Conservation (phyloP, 1,140 invertebrate species). For the Achatina immaculata region DNA sequence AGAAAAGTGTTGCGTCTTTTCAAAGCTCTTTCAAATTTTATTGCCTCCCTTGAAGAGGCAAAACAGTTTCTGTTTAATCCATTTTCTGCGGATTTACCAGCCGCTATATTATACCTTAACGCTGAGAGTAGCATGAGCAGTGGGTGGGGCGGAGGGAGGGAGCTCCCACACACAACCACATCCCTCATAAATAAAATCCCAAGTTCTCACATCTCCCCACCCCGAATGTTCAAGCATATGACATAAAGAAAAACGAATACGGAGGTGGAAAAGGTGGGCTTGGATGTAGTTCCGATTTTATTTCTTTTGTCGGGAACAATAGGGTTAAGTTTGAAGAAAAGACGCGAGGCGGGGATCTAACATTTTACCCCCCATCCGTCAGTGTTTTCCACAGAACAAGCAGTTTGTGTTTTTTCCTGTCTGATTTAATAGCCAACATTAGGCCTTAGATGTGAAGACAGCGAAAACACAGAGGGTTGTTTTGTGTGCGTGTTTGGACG, state of each 20-base stretch:
- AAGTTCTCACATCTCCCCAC: too few species aligned
- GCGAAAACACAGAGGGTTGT: neutral
- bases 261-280: too few species aligned
- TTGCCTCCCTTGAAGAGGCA: slow-evolving; percentile 16
- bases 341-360: too few species aligned
- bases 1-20: slow-evolving; percentile 17
- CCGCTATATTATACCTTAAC: neutral
- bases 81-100: slow-evolving; percentile 11
- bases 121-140: neutral
- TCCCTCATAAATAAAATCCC: too few species aligned
- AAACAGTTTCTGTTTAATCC: slow-evolving; percentile 10
- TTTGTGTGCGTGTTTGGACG: slow-evolving; percentile 11
- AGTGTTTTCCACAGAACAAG: neutral
- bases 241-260: too few species aligned
- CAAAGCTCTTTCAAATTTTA: slow-evolving; percentile 19
- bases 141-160: neutral
- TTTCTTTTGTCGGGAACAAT: too few species aligned
- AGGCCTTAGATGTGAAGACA: neutral
- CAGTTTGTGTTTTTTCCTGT: neutral
- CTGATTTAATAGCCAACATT: slow-evolving; percentile 15
- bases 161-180: too few species aligned
- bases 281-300: too few species aligned
- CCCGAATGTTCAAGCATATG: too few species aligned
- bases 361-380: neutral
- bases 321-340: too few species aligned